Percentiles rank a stretch among this genome's conserved stretches.
Conservation (phyloP, 2,888 invertebrate genomes). For the Macrosiphum euphorbiae region DNA sequence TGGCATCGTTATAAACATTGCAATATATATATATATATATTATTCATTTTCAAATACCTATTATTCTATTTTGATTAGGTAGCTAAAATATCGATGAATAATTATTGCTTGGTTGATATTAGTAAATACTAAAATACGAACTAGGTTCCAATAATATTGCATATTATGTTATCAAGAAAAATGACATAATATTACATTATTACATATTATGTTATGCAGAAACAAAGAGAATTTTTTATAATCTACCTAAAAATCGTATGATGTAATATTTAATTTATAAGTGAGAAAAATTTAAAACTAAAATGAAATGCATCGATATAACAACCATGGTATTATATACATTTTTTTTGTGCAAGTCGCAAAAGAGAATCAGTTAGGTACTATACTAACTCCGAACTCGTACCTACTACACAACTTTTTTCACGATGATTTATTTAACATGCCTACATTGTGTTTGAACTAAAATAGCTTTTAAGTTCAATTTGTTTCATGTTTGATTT, state of each 20-base stretch:
- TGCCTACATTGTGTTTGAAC: not conserved
- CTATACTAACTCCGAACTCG: not conserved
- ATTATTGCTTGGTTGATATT: not conserved
- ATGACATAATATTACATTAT: too few species aligned
- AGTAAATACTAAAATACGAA: not conserved
- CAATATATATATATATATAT: not conserved
- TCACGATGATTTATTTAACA: not conserved
- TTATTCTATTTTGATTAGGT: not conserved
- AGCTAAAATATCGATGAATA: not conserved
- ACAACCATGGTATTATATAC: not conserved
- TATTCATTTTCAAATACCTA: not conserved
- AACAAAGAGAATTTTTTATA: not conserved
- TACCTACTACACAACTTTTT: not conserved
- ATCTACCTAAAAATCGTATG: not conserved
- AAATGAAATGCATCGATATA: not conserved
- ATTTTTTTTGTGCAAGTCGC: not conserved
- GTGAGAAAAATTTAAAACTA: not conserved
- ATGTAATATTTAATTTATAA: too few species aligned
- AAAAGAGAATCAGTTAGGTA: not conserved
- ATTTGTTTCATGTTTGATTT: not conserved
- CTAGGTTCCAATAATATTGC: too few species aligned
- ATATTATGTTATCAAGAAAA: too few species aligned
- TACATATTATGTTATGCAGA: not conserved
- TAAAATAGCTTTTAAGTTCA: not conserved
- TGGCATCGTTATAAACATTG: not conserved